A percentile compares a stretch with the other conserved stretches of the same genome.
Evolutionary conservation across 1,140 invertebrate species (phyloP).

Genomic region (Dendrolimus kikuchii): DNA sequence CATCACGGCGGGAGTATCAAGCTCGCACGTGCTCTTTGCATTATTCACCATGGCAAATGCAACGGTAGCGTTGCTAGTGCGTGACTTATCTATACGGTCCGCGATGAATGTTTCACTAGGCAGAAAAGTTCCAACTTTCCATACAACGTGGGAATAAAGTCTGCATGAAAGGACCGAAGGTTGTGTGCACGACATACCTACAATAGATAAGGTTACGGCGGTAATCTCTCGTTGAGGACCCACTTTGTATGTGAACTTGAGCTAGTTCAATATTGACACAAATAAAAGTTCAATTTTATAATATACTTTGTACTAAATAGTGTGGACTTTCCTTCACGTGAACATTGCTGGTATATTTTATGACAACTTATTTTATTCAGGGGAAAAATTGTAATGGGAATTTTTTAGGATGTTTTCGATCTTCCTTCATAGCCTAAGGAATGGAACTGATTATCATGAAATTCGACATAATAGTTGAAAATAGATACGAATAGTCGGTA

Average conservation of each 20-base stretch:
- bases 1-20: conserved; percentile 31
- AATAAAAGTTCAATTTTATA: no score
- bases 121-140: conserved; percentile 23
- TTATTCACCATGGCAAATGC: conserved; percentile 60
- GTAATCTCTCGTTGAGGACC: conserved; percentile 6
- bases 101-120: conserved; percentile 34
- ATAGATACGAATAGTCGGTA: no score
- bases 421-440: no score
- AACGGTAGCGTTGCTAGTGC: conserved; percentile 24
- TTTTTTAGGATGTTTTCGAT: no score
- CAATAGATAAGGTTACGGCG: conserved; percentile 7
- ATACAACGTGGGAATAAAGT: conserved; percentile 9
- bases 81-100: conserved; percentile 48
- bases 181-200: conserved; percentile 9
- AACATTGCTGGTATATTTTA: no score
- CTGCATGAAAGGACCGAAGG: conserved; percentile 5
- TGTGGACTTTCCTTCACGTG: no score
- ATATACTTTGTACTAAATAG: no score
- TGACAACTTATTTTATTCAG: no score
- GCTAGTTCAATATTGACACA: no score
- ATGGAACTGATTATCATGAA: no score
- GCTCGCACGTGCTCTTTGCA: conserved; percentile 48
- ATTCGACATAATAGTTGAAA: no score
- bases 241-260: conserved; percentile 9
- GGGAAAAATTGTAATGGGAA: no score